Evolutionary conservation across 1,140 invertebrate species (phyloP), one percentile per base, ranked within the genome.

Genomic region (Calliphora vicina): DNA sequence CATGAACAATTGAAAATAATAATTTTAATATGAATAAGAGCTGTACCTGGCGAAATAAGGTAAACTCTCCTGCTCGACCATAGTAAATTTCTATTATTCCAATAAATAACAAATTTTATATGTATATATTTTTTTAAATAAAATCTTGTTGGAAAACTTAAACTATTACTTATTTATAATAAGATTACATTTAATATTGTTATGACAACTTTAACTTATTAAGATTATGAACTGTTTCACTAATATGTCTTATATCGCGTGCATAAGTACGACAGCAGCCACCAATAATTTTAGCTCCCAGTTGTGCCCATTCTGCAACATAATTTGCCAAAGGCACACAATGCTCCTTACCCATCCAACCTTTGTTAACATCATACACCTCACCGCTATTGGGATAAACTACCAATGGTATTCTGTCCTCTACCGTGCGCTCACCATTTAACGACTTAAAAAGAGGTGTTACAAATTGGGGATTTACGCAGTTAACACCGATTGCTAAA

Each of bases 401-500:
- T 29, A 96, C 91, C 8, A 95, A 86, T 1, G 93, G 93, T 20
- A 90, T 87, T 83, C 87, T 78, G 8, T 90, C 87, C 4, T 85
- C 85, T 8, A 71, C 25, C 13, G 71, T 43, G 15, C 86, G 87
- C 23, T 87, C 85, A 2, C 85, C 87, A 72, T 92, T 91, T 17
- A 94, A 89, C 25, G 89, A 90, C 83, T 91, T 87, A 1, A 96
- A 89, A 0, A 96, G 87, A 0, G 92, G 86, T 0, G 90, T 90
- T 3, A 96, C 92, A 85, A 91, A 84, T 26, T 83, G 90, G 0
- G 96, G 95, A 80, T 93, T 90, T 4, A 96, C 93, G 90, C 97
- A 99, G 90, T 99, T 99, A 0, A 97, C 93, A 1, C 97, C 97
- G 43, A 98, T 92, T 2, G 96, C 97, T 13, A 97, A 91, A 35